Evolutionary conservation across 2,797 vertebrate species (phyloP), one percentile per base, ranked within the genome.

Genomic region (Neostethus bicornis): DNA sequence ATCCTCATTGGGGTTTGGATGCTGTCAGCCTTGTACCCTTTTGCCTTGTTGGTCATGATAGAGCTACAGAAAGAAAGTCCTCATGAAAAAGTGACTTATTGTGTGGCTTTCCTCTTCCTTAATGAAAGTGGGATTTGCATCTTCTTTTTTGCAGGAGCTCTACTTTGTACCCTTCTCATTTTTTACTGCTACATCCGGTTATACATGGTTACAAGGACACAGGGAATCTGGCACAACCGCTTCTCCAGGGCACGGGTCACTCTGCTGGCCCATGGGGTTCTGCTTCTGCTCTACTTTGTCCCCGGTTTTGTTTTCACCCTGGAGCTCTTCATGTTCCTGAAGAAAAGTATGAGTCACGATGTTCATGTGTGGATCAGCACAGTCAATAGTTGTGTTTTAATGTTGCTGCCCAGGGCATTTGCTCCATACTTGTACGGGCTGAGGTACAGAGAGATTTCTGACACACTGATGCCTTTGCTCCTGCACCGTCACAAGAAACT

Each of bases 241-340:
- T 92, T 89, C 72, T 94, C 93, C 19, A 80, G 91, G 53, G 93
- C 93, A 9, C 85, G 89, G 14, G 82, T 92, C 46, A 95, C 92
- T 0, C 71, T 94, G 50, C 75, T 93, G 49, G 88, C 87, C 2
- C 93, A 95, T 12, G 83, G 84, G 0, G 11, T 91, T 4, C 71
- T 94, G 52, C 90, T 94, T 2, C 53, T 92, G 14, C 80, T 93
- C 29, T 94, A 93, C 55, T 91, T 95, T 7, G 8, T 66, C 13
- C 91, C 93, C 0, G 89, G 90, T 13, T 80, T 93, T 55, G 57
- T 93, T 28, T 93, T 94, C 68, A 83, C 67, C 11, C 2, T 88
- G 32, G 92, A 93, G 75, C 73, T 93, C 35, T 63, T 57, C 24
- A 52, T 92, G 39, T 84, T 88, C 45, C 51, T 58, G 21, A 58